Evolutionary conservation across 2,113 vertebrate genomes (phyloP), one percentile per base, ranked within the genome.

Genomic region (Macroglossus sobrinus): DNA sequence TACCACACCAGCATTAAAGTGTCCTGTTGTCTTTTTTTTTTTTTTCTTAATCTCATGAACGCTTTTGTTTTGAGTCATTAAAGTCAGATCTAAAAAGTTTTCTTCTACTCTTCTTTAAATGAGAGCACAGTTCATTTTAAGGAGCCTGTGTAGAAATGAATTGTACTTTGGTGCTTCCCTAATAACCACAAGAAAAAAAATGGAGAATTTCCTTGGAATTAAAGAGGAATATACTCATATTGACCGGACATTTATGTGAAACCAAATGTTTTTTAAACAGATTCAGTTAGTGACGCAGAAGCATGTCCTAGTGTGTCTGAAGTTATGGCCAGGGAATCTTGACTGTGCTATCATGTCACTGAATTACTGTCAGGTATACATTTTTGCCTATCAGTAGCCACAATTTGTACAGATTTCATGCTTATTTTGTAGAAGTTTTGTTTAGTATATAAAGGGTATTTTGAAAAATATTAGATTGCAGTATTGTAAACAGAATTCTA

Each of bases 381-480:
- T 24, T 87, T 95, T 90, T 88, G 19, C 57, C 45, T 84, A 7
- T 79, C 7, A 85, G 43, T 3, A 72, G 2, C 24, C 87, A 21
- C 4, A 63, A 91, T 93, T 68, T 75, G 7, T 64, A 10, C 33
- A 61, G 35, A 19, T 96, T 97, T 53, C 35, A 68, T 93, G 45
- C 7, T 89, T 89, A 63, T 95, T 55, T 71, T 68, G 96, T 89
- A 97, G 82, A 55, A 81, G 72, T 35, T 96, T 92, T 95, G 16
- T 74, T 93, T 24, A 66, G 4, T 53, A 69, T 74, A 53, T 72
- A 59, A 84, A 89, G 1, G 2, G 15, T 47, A 14, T 33, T 93
- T 88, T 24, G 2, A 69, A 72, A 93, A 63, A 76, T 57, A 80
- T 14, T 68, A 72, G 45, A 59, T 33, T 93, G 61, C 28, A 13